Percentiles rank a stretch among this genome's conserved stretches.
Evolutionary conservation across 2,797 vertebrate species (phyloP).

Genomic region (Squalus acanthias): DNA sequence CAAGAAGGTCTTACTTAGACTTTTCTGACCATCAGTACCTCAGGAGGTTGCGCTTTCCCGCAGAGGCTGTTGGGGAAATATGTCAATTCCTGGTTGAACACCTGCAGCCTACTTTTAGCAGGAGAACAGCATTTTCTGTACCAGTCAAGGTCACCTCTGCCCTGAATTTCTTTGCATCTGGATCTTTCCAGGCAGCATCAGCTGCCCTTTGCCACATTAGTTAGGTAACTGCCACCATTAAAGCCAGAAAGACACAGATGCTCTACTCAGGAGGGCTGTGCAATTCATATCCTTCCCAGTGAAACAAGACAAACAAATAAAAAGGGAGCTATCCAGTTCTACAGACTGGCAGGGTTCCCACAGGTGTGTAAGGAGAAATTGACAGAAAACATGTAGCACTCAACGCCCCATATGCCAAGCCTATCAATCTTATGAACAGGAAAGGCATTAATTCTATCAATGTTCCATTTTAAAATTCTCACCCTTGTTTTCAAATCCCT

Average conservation of each 20-base stretch:
- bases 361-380: background rate
- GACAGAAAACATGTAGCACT: too few relatives aligned
- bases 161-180: background rate
- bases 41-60: background rate
- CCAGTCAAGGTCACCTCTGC: background rate
- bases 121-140: background rate
- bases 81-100: background rate
- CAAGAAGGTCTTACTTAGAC: background rate
- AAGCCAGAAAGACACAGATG: background rate
- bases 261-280: background rate
- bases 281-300: background rate
- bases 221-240: background rate
- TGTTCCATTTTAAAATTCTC: too few relatives aligned
- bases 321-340: background rate
- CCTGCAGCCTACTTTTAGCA: background rate
- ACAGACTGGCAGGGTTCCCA: background rate
- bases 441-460: background rate
- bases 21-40: background rate
- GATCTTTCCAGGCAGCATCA: background rate
- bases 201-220: background rate
- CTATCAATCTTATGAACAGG: too few relatives aligned
- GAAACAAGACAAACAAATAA: background rate
- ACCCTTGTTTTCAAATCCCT: too few relatives aligned
- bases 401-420: background rate
- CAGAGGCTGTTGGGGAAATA: background rate